Percentiles rank a stretch among this genome's conserved stretches.
Conservation (phyloP, 2,797 vertebrate species). For the Lepilemur septentrionalis region DNA sequence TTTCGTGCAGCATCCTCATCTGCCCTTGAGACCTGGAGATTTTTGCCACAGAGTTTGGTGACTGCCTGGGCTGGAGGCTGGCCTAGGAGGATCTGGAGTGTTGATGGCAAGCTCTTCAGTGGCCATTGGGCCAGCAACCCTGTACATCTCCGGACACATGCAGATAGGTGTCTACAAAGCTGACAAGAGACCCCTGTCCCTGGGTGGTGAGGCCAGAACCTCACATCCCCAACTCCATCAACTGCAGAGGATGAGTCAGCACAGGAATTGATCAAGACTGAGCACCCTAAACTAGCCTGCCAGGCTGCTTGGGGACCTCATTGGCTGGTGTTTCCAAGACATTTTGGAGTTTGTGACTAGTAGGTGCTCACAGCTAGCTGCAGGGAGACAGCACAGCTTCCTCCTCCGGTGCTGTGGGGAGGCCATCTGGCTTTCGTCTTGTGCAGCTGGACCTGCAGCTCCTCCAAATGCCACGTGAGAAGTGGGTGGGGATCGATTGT, state of each 20-base stretch:
- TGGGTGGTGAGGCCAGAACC: neutral
- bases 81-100: neutral
- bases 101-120: neutral
- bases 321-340: constrained; percentile 1
- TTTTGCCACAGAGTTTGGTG: neutral
- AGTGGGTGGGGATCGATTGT: neutral
- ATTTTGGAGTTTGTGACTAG: neutral
- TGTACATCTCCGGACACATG: neutral
- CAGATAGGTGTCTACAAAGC: neutral
- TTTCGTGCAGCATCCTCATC: neutral
- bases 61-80: neutral
- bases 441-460: neutral
- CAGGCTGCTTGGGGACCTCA: neutral
- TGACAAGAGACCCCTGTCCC: neutral
- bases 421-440: neutral
- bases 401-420: neutral
- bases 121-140: neutral
- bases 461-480: neutral
- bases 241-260: neutral
- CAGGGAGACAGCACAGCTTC: neutral
- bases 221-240: neutral
- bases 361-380: neutral
- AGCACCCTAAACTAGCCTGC: neutral
- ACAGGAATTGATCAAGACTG: neutral
- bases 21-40: neutral